Evolutionary conservation across 92 coral and sea anemone genomes (phyloP), one percentile per base, ranked within the genome.

Genomic region (Galaxea fascicularis): DNA sequence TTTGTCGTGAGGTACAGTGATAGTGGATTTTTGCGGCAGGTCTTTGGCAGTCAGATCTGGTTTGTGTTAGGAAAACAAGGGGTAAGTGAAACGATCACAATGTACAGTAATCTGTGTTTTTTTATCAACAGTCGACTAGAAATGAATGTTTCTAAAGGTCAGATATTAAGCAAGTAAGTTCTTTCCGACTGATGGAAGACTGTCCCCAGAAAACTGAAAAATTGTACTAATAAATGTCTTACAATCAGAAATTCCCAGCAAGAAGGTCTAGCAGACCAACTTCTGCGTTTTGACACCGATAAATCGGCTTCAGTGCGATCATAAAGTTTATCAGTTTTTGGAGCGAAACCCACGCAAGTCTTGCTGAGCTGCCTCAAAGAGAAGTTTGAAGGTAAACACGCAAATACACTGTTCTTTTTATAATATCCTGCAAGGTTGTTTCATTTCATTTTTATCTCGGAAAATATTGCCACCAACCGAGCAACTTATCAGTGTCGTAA

Each of bases 81-180:
- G 84, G 84, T 79, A 67, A 79, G 84, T 49, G 0, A 65, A 65
- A 28, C 4, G 20, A 41, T 27, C 26, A 22, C 14, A 22, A 2
- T 17, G 14, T 12, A 30, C 22, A 29, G 9, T 8, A 13, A 6
- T 12, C 4, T 8, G 72, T 66, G 22, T 66, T 10, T 7, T 41
- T 46, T 70, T 22, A 16, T 41, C 27, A 44, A 47, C 45, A 15
- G 20, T 71, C 30, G 58, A 21, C 14, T 16, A 49, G 27, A 71
- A 71, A n/a, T 21, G 1, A 10, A 27, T 26, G 13, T 15, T 26
- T 63, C 18, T 53, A 25, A 28, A 26, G 30, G 6, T n/a, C 14
- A 4, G 4, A 71, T 35, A 35, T 35, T 35, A 2, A 6, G 41
- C 41, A 2, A 35, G 41, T 6, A 14, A 20, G 1, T 18, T 12